Evolutionary conservation across 2,113 vertebrate species (phyloP).

Genomic region (Setophaga coronata): DNA sequence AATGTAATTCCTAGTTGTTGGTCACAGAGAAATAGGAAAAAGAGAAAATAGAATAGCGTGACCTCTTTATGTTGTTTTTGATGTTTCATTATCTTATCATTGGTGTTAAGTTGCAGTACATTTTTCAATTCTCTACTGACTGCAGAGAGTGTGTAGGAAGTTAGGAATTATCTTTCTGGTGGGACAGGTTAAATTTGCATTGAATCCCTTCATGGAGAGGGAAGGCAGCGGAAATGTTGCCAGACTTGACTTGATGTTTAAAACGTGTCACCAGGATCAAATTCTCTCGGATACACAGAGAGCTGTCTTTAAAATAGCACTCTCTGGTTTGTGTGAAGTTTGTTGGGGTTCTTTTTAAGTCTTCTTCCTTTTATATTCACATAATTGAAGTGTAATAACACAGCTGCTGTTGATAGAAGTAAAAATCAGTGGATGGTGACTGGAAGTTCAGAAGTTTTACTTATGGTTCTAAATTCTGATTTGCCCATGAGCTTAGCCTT

Average conservation of each 20-base stretch:
- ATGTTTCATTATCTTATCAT: neutral
- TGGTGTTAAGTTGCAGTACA: neutral
- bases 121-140: neutral
- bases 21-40: neutral
- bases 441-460: neutral
- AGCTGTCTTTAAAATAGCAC: neutral
- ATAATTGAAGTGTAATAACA: neutral
- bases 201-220: neutral
- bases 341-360: neutral
- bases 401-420: neutral
- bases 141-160: neutral
- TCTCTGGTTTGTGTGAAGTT: neutral
- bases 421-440: neutral
- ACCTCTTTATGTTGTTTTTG: neutral
- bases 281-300: neutral
- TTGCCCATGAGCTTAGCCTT: neutral
- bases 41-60: neutral
- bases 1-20: neutral
- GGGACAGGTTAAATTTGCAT: neutral
- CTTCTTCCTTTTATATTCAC: neutral
- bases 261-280: neutral
- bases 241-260: neutral
- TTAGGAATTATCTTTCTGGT: neutral
- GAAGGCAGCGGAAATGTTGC: neutral
- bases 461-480: neutral